A percentile compares a stretch with the other conserved stretches of the same genome.
Evolutionary conservation across 2,888 invertebrate species (phyloP).

Genomic region (Neria commutata): DNA sequence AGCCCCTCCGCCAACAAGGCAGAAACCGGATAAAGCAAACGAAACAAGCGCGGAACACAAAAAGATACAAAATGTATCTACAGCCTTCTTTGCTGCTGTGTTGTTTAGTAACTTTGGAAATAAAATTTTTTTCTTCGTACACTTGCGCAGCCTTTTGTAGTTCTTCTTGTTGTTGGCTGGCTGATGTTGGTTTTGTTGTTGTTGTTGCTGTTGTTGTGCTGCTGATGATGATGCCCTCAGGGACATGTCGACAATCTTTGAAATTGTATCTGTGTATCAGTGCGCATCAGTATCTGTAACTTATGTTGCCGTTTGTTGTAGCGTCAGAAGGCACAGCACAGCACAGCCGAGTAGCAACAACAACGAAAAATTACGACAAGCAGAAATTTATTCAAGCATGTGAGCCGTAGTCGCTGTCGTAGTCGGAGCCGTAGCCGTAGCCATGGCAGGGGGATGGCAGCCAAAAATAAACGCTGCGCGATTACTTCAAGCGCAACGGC

Average conservation of each 20-base stretch:
- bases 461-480: conserved; percentile 41
- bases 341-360: conserved; percentile 23
- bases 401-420: conserved; percentile 20
- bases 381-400: conserved; percentile 38
- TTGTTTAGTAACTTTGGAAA: conserved; percentile 17
- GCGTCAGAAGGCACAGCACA: background rate
- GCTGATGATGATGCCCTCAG: conserved; percentile 31
- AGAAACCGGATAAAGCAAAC: too few species aligned
- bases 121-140: conserved; percentile 14
- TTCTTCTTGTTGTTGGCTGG: conserved; percentile 15
- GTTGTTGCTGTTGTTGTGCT: conserved; percentile 29
- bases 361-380: background rate
- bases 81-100: background rate
- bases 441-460: conserved; percentile 27
- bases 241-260: conserved; percentile 37
- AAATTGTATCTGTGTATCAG: conserved; percentile 30
- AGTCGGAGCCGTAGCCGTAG: conserved; percentile 12
- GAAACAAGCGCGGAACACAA: background rate
- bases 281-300: background rate
- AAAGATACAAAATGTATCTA: conserved; percentile 4
- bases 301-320: background rate
- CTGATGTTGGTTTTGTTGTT: conserved; percentile 29
- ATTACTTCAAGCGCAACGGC: conserved; percentile 34
- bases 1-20: conserved; percentile 9
- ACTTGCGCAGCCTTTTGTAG: conserved; percentile 19